Base-by-base conservation (phyloP, 2,797 vertebrate genomes). In the Premnoplex brunnescens region DNA sequence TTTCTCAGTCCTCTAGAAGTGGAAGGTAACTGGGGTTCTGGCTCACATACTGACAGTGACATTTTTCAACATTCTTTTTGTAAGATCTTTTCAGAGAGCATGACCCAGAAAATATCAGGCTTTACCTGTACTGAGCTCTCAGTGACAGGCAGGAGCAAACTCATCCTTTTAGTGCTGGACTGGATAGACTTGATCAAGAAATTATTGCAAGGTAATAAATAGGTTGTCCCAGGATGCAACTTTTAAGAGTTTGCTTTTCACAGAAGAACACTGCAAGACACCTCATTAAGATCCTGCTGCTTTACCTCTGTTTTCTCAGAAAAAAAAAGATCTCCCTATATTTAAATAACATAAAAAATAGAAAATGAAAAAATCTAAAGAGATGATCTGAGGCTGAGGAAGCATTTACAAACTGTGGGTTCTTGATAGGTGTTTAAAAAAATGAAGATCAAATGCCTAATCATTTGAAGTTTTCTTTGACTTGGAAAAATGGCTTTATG, bases 21-120 rank as follows among this genome's bases (percentile, higher is more conserved):
- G 26, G 36, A 81, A 92, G 32, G 41, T 30, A 66, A 86, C 59
- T 14, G 54, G 30, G 62, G 49, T 83, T 64, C 66, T 88, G 81
- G 43, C 21, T 91, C 8, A 8, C 12, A 6, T 12, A 5, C 14
- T 22, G 28, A 9, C 54, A 73, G 27, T 3, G 48, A 75, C 49
- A 34, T 34, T 80, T 93, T 94, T 79, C 46, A 86, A 12, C 36
- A 4, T 71, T 63, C 30, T 66, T 28, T 43, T 76, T 59, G 3
- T 32, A 37, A 76, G 48, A 32, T 55, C 77, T 90, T 86, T 93
- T 71, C 68, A 63, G 73, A 76, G 68, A 43, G 23, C 23, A 5
- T 91, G 95, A 94, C 94, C 92, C 67, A 95, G 95, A 94, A 94
- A 95, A 81, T n/a, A 23, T 23, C 59, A 66, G 51, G 12, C 34